Evolutionary conservation across 1,140 invertebrate genomes (phyloP), one percentile per base, ranked within the genome.

Genomic region (Lucilia cuprina): DNA sequence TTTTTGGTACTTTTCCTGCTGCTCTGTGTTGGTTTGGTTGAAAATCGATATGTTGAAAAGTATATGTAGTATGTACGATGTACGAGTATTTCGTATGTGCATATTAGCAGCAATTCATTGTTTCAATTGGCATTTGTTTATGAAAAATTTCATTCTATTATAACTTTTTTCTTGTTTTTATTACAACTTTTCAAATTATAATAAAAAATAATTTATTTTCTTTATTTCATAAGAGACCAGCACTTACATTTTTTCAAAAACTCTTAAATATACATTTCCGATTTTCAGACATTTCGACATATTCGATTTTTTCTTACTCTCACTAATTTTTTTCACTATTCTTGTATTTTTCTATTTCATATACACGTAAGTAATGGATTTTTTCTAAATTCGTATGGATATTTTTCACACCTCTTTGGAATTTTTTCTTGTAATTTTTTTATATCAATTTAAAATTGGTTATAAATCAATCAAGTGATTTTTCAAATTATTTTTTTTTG

Each of bases 11-110:
- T 80, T 49, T 49, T 49, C 9, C 65, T 70, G 21, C 65, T 70
- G 4, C 65, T n/a, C 60, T 65, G 17, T 65, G 65, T 77, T 14
- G 30, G 74, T 80, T 80, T 49, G 41, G 77, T 80, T 80, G 77
- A 80, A 80, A 80, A 80, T 80, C 77, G 77, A 80, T 80, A 80
- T 49, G 77, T 50, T 80, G 47, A 49, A 50, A 80, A 80, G n/a
- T 50, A 80, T 49, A 80, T 80, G 19, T 50, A 49, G 49, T 49
- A 80, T 80, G 19, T 50, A 49, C 47, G 47, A 50, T 13, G 75
- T 78, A n/a, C 9, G 34, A 30, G 34, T 50, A 49, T 50, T 35
- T 25, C 25, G 14, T 75, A 78, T 78, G 34, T 47, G 41, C 75
- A 47, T 21, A 30, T 30, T 17, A 80, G 74, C 77, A 80, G 47